phyloP scores from a whole-genome alignment of 1,140 invertebrate genomes.

The Rhysida immarginata region DNA sequence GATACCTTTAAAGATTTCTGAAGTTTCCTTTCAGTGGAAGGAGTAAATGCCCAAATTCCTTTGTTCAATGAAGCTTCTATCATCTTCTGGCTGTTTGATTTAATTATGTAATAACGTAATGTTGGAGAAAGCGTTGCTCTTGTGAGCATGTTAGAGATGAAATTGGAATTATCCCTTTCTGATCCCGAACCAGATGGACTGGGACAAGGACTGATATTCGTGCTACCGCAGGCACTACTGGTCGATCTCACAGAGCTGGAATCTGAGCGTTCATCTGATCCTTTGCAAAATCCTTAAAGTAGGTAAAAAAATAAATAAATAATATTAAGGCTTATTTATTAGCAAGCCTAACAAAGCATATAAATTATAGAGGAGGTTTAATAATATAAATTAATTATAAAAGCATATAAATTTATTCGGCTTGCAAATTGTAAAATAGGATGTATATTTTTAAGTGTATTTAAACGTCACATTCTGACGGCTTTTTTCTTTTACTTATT shows the following conservation, averaged over 20 bases:
- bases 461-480: no score
- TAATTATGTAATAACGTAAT: slow-evolving; percentile 35
- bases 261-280: slow-evolving; percentile 16
- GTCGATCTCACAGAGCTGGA: slow-evolving; percentile 13
- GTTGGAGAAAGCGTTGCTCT: not conserved
- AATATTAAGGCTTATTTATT: no score
- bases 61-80: slow-evolving; percentile 32
- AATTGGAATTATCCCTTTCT: not conserved
- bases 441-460: no score
- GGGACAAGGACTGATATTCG: slow-evolving; percentile 21
- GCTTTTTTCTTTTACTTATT: no score
- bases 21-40: slow-evolving; percentile 32
- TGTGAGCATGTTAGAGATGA: not conserved
- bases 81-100: slow-evolving; percentile 31
- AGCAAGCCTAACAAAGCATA: no score
- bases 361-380: no score
- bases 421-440: no score
- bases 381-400: no score
- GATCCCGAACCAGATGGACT: slow-evolving; percentile 19
- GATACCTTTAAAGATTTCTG: slow-evolving; percentile 32
- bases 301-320: slow-evolving; percentile 8
- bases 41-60: slow-evolving; percentile 34
- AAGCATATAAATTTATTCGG: no score
- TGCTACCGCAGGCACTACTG: slow-evolving; percentile 17
- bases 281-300: slow-evolving; percentile 10